Base-by-base conservation (phyloP, 2,113 vertebrate genomes). In the Helogale parvula region DNA sequence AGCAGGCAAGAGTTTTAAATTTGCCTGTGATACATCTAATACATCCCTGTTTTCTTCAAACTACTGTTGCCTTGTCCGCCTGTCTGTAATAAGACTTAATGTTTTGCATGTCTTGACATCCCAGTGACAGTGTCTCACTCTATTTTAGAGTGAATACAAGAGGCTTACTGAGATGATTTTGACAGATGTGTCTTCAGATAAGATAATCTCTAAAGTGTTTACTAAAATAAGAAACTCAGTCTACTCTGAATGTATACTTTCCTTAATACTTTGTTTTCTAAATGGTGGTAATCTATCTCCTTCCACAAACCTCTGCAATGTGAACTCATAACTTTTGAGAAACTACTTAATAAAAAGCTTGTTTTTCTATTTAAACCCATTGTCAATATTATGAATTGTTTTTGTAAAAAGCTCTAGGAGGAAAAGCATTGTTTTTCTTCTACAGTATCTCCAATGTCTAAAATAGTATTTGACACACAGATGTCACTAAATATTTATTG, bases 351-450 rank as follows among this genome's bases (percentile, higher is more conserved):
- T 84, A 74, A 92, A 76, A 92, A 27, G 41, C 19, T 85, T 81
- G 5, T 90, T 90, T 90, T 71, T 85, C 93, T 95, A 71, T 93
- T 97, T 92, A 86, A 96, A 81, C 66, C 57, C 21, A 82, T 68
- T 71, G 9, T 92, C 79, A 91, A 12, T 93, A 35, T 94, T 94
- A 83, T 69, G 19, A 84, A 54, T 83, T 88, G 7, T 87, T 77
- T 60, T 93, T 94, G n/a, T 87, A 72, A 38, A 81, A 92, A 93
- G 27, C 15, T 85, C 41, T 65, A 81, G 15, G 87, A 63, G 41
- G 65, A 16, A 89, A 91, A 63, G 38, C 31, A 57, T 25, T 88
- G 2, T 91, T 97, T 93, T 23, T 72, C 90, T 65, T 57, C 81
- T 90, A 27, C 27, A 83, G n/a, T 50, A 66, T 96, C 66, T 71